Evolutionary conservation across 2,113 vertebrate genomes (phyloP), one percentile per base, ranked within the genome.

Genomic region (Phyllostomus hastatus): DNA sequence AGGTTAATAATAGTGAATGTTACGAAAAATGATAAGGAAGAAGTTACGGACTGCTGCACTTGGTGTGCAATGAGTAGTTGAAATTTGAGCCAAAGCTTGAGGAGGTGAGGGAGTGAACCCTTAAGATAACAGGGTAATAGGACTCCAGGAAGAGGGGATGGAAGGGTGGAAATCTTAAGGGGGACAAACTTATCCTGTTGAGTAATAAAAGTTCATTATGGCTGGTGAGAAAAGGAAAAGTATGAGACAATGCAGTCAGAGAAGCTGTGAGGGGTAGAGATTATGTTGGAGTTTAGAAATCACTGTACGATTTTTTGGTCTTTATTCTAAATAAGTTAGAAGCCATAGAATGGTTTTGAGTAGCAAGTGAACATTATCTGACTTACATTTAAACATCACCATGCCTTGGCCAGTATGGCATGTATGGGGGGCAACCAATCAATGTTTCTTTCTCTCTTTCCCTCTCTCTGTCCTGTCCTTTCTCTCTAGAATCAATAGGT

Each of bases 61-160:
- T 66, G 90, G 14, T 76, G 52, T 85, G 31, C 35, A 76, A 20
- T 54, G n/a, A 54, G 20, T 54, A 52, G 15, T 7, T 79, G 33
- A 79, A 52, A 22, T 52, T 14, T 90, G 11, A 66, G 11, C 26
- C 46, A 24, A 67, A 67, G n/a, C 17, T 67, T 76, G 3, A 52
- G 59, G 17, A 67, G 7, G 12, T 33, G 2, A 90, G 10, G 16
- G 2, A 52, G 31, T 38, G 50, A 50, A 64, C 33, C 43, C 43
- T 89, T 50, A 89, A 38, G 72, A 79, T 5, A 90, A 11, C 24
- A 66, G 5, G 12, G n/a, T 7, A 50, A 67, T n/a, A 20, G 43
- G 1, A 22, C 24, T 10, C n/a, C 0, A 0, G 26, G n/a, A 52
- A 79, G 46, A 86, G 22, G 1, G 3, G 15, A 79, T 5, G 1